Conservation (phyloP, 1,140 invertebrate species). For the Drosophila watanabei region DNA sequence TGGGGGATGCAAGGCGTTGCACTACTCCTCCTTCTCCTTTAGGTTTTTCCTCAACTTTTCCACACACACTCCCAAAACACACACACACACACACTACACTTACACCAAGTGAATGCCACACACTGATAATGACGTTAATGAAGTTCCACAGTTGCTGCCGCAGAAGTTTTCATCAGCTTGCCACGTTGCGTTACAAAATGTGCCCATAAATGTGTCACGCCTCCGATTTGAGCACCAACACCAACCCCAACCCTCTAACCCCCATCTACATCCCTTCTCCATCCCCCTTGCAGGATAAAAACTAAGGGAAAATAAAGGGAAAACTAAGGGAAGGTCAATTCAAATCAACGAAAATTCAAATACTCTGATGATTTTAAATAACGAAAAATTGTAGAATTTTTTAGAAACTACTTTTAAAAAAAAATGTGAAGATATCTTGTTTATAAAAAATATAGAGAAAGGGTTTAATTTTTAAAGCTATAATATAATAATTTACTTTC, state of each 20-base stretch:
- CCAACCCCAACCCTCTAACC: background rate
- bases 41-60: slow-evolving; percentile 1
- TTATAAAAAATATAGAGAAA: too few relatives aligned
- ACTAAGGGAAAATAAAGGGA: background rate
- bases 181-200: slow-evolving; percentile 67
- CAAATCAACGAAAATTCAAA: background rate
- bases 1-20: slow-evolving; percentile 21
- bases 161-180: slow-evolving; percentile 61
- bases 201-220: slow-evolving; percentile 80
- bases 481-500: background rate
- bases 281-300: background rate
- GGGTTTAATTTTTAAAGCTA: accelerated
- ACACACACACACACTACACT: slow-evolving; percentile 1
- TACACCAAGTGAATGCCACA: slow-evolving; percentile 16
- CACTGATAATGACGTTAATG: slow-evolving; percentile 69
- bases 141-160: slow-evolving; percentile 61
- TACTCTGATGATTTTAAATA: background rate
- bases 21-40: background rate
- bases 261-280: too few relatives aligned
- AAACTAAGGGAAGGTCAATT: slow-evolving; percentile 6
- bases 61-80: background rate
- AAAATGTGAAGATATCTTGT: too few relatives aligned
- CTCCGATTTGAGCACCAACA: slow-evolving; percentile 22
- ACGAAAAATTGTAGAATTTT: too few relatives aligned
- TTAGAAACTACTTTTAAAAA: too few relatives aligned